phyloP scores from a whole-genome alignment of 1,140 invertebrate genomes.

The Daktulosphaira vitifoliae region DNA sequence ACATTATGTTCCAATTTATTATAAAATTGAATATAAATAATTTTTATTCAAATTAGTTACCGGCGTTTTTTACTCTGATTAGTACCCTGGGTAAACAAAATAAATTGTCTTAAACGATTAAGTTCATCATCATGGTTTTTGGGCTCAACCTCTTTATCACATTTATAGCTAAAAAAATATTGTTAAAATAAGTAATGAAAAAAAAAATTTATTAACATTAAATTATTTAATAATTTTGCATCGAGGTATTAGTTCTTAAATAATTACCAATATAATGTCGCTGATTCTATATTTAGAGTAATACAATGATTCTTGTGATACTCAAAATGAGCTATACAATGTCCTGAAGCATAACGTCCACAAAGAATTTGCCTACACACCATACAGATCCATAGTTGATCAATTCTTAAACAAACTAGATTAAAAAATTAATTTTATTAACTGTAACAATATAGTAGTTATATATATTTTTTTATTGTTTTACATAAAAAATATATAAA shows the following conservation, averaged over 20 bases:
- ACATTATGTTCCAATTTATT: too few relatives aligned
- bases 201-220: too few relatives aligned
- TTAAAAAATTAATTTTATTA: slow-evolving; percentile 22
- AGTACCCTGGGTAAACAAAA: slow-evolving; percentile 15
- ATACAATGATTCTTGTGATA: slow-evolving; percentile 49
- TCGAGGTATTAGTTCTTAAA: too few relatives aligned
- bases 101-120: slow-evolving; percentile 19
- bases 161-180: slow-evolving; percentile 19
- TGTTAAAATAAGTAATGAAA: too few relatives aligned
- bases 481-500: background rate
- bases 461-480: background rate
- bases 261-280: slow-evolving; percentile 21
- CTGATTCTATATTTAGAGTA: slow-evolving; percentile 16
- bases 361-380: slow-evolving; percentile 64
- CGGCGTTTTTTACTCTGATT: background rate
- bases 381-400: slow-evolving; percentile 68
- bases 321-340: slow-evolving; percentile 65
- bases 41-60: background rate
- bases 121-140: slow-evolving; percentile 24
- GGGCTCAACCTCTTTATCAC: slow-evolving; percentile 10
- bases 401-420: slow-evolving; percentile 57
- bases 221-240: too few relatives aligned
- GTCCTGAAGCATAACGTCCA: slow-evolving; percentile 67
- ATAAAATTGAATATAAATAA: too few relatives aligned
- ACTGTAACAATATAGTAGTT: background rate